Base-by-base conservation (phyloP, 2,113 vertebrate genomes). In the Petrocephalus microphthalmus region DNA sequence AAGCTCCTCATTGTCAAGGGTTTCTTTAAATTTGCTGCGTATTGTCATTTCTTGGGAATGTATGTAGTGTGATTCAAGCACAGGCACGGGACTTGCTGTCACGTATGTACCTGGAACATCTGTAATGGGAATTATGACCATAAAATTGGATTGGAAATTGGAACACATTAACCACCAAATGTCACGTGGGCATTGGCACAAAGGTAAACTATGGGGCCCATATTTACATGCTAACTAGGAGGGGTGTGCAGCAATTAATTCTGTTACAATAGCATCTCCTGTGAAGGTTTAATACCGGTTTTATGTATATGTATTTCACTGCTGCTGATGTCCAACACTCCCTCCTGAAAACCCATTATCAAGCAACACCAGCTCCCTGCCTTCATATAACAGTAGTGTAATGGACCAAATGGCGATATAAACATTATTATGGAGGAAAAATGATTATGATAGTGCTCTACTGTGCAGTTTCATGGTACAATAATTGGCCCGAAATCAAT, bases 401-500 rank as follows among this genome's bases (percentile, higher is more conserved):
- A 53, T 85, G 20, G 84, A 85, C 51, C 42, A 49, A 85, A 29
- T 85, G 84, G 25, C 47, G 51, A 53, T 53, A 85, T 53, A 49
- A 47, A 83, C 45, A 49, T 45, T 47, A 83, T 83, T 53, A 29
- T 54, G 51, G 15, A 53, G 51, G 51, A 53, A 85, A 85, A 85
- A 85, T 83, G 17, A 85, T 53, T 53, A 54, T 85, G 45, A 11
- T 85, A 85, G 45, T 33, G 49, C 49, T 85, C n/a, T n/a, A 17
- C 84, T 53, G n/a, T 85, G 51, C 45, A 53, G 20, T 85, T 85
- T 85, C 84, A 85, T 53, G 25, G 25, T 52, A 53, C 19, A 85
- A 53, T 85, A 85, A 85, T 52, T 85, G 51, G 22, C 17, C 25
- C 15, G 51, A 85, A 85, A 85, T 85, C 84, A 51, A 85, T 52